A percentile compares a stretch with the other conserved stretches of the same genome.
phyloP scores from a whole-genome alignment of 2,113 vertebrate genomes.

The Anhinga anhinga region DNA sequence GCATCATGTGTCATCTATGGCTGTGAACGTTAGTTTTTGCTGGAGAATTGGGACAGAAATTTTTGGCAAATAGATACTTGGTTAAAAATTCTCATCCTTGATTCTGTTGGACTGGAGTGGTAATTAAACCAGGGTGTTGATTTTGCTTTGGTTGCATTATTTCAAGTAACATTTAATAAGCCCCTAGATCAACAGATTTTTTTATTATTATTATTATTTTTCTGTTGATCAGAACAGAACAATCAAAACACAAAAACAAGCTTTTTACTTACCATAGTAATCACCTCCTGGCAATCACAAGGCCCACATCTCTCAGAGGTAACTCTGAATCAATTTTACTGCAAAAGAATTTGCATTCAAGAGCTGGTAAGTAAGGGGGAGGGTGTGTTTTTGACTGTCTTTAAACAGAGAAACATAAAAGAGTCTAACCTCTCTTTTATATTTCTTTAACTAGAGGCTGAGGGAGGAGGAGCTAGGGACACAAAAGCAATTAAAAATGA shows the following conservation, averaged over 20 bases:
- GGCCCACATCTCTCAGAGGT: background rate
- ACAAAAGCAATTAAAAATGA: constrained; percentile 12
- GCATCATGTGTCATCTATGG: background rate
- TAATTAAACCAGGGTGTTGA: background rate
- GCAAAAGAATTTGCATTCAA: background rate
- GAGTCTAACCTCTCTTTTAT: background rate
- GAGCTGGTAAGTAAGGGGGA: background rate
- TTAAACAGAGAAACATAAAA: background rate
- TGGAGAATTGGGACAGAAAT: background rate
- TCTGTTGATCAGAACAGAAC: background rate
- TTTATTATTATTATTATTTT: background rate
- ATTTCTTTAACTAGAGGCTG: background rate
- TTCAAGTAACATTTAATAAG: background rate
- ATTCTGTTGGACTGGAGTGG: background rate
- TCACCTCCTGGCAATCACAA: background rate
- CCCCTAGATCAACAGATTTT: background rate
- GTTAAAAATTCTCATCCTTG: background rate
- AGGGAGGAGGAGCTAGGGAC: background rate
- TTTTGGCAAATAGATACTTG: background rate
- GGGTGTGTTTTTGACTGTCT: background rate
- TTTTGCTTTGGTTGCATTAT: background rate
- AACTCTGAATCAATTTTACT: background rate
- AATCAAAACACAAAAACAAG: background rate
- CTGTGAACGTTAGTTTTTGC: background rate
- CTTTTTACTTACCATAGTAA: background rate